Base-by-base conservation (phyloP, 2,113 vertebrate genomes). In the Dendropsophus ebraccatus region DNA sequence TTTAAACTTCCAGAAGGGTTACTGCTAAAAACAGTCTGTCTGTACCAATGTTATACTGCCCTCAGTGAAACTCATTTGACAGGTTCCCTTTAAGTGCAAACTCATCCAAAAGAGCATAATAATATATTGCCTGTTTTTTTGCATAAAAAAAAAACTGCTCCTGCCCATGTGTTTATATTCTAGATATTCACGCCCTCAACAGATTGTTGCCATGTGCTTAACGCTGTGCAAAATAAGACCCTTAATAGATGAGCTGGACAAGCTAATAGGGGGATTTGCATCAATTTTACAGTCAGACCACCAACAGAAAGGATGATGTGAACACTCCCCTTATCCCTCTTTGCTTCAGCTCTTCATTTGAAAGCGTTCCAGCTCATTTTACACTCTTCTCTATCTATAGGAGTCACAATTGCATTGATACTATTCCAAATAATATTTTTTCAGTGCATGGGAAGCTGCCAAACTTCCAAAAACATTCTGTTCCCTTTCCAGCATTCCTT, bases 401-500 rank as follows among this genome's bases (percentile, higher is more conserved):
- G 25, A 77, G 35, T 52, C 58, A 85, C 25, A 77, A 78, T 62
- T 85, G 45, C 83, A 85, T 85, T 85, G 83, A 85, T 52, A 77
- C 73, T 67, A 67, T 65, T 85, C 83, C 83, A 85, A 85, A 85
- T 77, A 76, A 32, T 67, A 54, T 85, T 62, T 67, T 67, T 78
- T 60, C 81, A 56, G 5, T 72, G 67, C 65, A 76, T 67, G 54
- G 19, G 56, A 65, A 85, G 56, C 28, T 65, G 73, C 83, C 83
- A 85, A 77, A 50, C 56, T 85, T 49, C 41, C 35, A 65, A 77
- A 85, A 85, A 77, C 70, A 84, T 75, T 76, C 70, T 84, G 52
- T 76, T 77, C 83, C 47, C 81, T 60, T 65, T 65, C 73, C 73
- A 77, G 25, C 45, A 30, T 35, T 65, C 52, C 54, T 77, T 65